Evolutionary conservation across 2,113 vertebrate species (phyloP).

Genomic region (Onychostoma macrolepis): DNA sequence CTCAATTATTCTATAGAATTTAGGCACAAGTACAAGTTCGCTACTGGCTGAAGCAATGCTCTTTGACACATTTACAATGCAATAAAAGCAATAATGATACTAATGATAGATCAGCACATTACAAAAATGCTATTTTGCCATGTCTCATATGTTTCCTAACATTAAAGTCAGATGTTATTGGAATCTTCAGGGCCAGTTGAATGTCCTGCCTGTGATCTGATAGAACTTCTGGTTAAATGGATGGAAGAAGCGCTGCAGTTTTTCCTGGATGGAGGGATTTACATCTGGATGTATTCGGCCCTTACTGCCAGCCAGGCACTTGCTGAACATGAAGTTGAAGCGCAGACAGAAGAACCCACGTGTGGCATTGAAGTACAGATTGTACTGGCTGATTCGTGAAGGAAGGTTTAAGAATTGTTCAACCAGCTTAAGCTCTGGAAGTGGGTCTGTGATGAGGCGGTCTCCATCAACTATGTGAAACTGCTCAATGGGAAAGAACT

Average conservation of each 20-base stretch:
- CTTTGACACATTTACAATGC: neutral
- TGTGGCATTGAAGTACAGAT: conserved; percentile 96
- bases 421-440: conserved; percentile 92
- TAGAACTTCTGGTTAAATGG: conserved; percentile 98
- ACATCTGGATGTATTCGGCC: conserved; percentile 94
- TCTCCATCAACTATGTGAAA: conserved; percentile 96
- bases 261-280: conserved; percentile 87
- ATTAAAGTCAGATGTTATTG: neutral
- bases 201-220: conserved; percentile 94
- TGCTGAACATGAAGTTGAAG: conserved; percentile 94
- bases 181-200: conserved; percentile 87
- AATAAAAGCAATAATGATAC: neutral
- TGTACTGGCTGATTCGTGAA: conserved; percentile 90
- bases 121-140: neutral
- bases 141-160: too few relatives aligned
- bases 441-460: conserved; percentile 90
- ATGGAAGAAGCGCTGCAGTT: conserved; percentile 94
- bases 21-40: too few relatives aligned
- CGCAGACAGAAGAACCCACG: conserved; percentile 96
- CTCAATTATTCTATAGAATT: too few relatives aligned
- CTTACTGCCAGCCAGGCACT: conserved; percentile 99
- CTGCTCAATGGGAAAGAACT: conserved; percentile 93
- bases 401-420: conserved; percentile 94
- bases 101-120: neutral
- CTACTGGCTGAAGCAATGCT: neutral